Percentiles rank a stretch among this genome's conserved stretches.
These are phyloP conservation scores for Poecilia gillii DNA, from an alignment of 2,797 vertebrate genomes.

Conservation along the genomic window DNA sequence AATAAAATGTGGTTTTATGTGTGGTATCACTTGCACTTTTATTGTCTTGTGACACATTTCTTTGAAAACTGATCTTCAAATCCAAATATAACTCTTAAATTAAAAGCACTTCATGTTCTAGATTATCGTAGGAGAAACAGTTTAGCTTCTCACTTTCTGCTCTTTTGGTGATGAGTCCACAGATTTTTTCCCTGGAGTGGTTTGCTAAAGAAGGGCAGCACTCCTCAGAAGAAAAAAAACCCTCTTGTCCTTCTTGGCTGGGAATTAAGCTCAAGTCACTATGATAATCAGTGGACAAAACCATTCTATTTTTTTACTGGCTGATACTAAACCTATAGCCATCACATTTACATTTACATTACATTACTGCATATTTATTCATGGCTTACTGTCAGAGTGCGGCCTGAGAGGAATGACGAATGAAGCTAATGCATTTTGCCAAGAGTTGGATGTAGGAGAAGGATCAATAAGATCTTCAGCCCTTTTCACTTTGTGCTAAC, in stretches of 20 bases:
- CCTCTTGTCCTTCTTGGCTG: constrained; percentile 50
- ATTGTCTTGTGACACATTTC: neutral
- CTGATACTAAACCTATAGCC: constrained; percentile 57
- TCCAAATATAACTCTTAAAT: constrained; percentile 7
- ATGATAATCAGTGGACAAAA: constrained; percentile 59
- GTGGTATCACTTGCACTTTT: neutral
- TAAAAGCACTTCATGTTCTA: constrained; percentile 3
- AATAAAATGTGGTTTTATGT: neutral
- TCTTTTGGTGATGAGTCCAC: constrained; percentile 23
- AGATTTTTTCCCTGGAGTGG: constrained; percentile 8
- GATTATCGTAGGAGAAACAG: constrained; percentile 9
- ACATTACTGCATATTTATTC: constrained; percentile 75
- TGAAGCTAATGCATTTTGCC: constrained; percentile 64
- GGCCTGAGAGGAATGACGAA: constrained; percentile 66
- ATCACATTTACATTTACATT: constrained; percentile 77
- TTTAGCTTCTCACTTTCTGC: constrained; percentile 24
- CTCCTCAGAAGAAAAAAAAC: constrained; percentile 24
- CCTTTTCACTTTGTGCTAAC: constrained; percentile 33
- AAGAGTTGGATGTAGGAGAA: constrained; percentile 45
- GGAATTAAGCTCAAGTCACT: constrained; percentile 49
- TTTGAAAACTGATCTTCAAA: neutral
- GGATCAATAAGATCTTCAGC: constrained; percentile 57
- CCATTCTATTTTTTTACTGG: constrained; percentile 49
- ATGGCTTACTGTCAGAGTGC: constrained; percentile 49
- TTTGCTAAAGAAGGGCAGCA: constrained; percentile 17